These are phyloP conservation scores for Elephantulus edwardii DNA, from an alignment of 2,113 vertebrate species.

Conservation along the genomic window DNA sequence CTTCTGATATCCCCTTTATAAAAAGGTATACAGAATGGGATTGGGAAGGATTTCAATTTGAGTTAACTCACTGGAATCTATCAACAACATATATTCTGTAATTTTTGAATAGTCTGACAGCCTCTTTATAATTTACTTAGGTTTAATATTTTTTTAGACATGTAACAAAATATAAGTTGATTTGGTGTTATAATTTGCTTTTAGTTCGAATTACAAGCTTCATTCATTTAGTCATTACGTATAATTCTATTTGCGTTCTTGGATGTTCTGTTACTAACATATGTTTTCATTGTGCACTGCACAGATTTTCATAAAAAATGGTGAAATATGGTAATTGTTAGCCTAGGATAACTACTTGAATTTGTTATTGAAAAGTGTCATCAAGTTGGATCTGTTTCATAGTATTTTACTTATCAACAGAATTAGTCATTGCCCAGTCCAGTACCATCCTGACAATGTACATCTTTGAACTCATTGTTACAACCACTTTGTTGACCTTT, in stretches of 20 bases:
- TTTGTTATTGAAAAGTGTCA: not conserved
- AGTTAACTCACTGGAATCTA: no score
- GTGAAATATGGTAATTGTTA: not conserved
- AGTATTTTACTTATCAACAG: not conserved
- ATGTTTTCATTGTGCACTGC: not conserved
- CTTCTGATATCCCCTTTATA: not conserved
- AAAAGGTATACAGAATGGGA: no score
- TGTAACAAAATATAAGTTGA: not conserved
- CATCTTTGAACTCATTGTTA: not conserved
- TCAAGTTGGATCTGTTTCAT: not conserved
- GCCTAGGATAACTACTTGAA: not conserved
- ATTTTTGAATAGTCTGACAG: not conserved
- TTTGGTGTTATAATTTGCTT: not conserved
- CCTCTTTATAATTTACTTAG: not conserved
- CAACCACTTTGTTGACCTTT: not conserved
- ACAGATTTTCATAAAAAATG: not conserved
- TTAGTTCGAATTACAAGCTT: not conserved
- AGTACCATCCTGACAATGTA: not conserved
- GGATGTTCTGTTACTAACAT: not conserved
- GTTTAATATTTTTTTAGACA: not conserved
- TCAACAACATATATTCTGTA: rapidly evolving
- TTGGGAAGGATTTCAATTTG: no score
- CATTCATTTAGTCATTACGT: not conserved
- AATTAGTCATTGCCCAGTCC: not conserved
- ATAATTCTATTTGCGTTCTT: not conserved